A percentile compares a stretch with the other conserved stretches of the same genome.
These are phyloP conservation scores for Falco novaeseelandiae DNA, from an alignment of 2,797 vertebrate genomes.

Conservation along the genomic window DNA sequence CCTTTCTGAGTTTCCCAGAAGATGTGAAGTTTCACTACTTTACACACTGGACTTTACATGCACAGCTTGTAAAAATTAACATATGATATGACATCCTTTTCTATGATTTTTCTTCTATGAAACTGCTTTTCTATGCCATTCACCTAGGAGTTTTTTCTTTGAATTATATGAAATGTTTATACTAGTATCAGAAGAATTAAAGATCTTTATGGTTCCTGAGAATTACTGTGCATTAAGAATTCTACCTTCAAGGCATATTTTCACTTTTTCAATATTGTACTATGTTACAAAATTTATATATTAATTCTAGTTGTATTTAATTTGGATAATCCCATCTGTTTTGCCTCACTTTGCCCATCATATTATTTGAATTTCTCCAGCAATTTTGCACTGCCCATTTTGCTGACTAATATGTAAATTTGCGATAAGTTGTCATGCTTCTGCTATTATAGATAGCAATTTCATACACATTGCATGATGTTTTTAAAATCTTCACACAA, in stretches of 20 bases:
- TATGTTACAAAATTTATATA: neutral
- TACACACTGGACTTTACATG: neutral
- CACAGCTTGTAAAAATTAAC: neutral
- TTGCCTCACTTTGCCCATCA: neutral
- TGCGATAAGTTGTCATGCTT: neutral
- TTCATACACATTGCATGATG: neutral
- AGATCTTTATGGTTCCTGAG: neutral
- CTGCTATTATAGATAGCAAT: neutral
- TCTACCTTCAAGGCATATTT: neutral
- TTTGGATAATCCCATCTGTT: neutral
- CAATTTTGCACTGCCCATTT: neutral
- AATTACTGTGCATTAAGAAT: neutral
- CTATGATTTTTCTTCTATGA: neutral
- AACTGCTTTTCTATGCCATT: neutral
- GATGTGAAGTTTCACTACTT: neutral
- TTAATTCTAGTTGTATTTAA: neutral
- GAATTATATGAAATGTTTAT: neutral
- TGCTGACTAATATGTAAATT: neutral
- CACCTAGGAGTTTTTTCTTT: neutral
- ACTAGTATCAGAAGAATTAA: neutral
- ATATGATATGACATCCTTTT: neutral
- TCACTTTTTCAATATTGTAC: neutral
- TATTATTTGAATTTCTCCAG: neutral
- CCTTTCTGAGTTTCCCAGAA: neutral
- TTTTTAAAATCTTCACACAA: neutral